Evolutionary conservation across 2,797 vertebrate genomes (phyloP).

Genomic region (Coranthus polyacanthus): DNA sequence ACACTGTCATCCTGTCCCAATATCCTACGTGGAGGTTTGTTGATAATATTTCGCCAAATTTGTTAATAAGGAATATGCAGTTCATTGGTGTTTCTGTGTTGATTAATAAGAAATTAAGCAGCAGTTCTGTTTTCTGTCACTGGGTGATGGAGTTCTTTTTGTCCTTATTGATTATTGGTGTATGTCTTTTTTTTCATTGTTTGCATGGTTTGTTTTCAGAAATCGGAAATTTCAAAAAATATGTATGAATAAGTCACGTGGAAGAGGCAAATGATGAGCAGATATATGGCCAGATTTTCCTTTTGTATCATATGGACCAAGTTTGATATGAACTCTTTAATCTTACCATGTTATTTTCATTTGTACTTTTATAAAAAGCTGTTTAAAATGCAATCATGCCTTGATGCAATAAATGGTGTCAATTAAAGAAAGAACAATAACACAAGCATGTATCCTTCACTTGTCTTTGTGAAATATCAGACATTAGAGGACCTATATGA

Average conservation of each 20-base stretch:
- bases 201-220: slow-evolving; percentile 49
- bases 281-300: slow-evolving; percentile 57
- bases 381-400: slow-evolving; percentile 81
- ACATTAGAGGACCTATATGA: not conserved
- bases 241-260: slow-evolving; percentile 35
- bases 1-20: slow-evolving; percentile 13
- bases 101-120: slow-evolving; percentile 40
- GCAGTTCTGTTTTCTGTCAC: slow-evolving; percentile 54
- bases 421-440: slow-evolving; percentile 66
- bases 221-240: slow-evolving; percentile 46
- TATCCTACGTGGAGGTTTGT: slow-evolving; percentile 33
- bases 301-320: slow-evolving; percentile 71
- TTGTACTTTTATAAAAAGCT: slow-evolving; percentile 79
- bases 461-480: slow-evolving; percentile 23
- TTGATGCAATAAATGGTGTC: slow-evolving; percentile 85
- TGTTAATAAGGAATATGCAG: slow-evolving; percentile 72
- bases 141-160: slow-evolving; percentile 64
- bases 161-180: slow-evolving; percentile 56
- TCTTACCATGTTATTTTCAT: slow-evolving; percentile 72
- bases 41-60: slow-evolving; percentile 68
- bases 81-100: slow-evolving; percentile 60
- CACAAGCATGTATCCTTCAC: slow-evolving; percentile 19
- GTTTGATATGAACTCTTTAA: slow-evolving; percentile 64
- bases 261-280: slow-evolving; percentile 35
- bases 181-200: slow-evolving; percentile 48